These are phyloP conservation scores for Isaurus tuberculatus DNA, from an alignment of 92 coral and sea anemone species.

Conservation along the genomic window DNA sequence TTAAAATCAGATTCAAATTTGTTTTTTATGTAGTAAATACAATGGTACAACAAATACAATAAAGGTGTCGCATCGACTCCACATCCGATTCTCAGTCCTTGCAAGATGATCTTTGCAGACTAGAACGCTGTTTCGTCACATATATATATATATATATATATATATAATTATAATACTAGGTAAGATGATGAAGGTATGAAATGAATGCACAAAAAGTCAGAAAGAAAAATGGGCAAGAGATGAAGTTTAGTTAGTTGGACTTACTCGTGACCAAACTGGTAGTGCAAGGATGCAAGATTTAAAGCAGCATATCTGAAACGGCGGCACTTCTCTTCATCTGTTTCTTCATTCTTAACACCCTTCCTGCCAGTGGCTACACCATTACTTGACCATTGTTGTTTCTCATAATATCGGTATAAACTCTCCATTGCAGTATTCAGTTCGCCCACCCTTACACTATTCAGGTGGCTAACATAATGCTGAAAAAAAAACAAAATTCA, in stretches of 20 bases:
- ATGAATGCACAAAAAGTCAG: too few species aligned
- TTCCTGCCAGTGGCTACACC: constrained; percentile 54
- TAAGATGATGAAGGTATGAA: too few species aligned
- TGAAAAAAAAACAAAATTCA: constrained; percentile 19
- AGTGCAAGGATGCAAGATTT: constrained; percentile 89
- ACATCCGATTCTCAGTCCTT: too few species aligned
- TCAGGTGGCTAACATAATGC: constrained; percentile 93
- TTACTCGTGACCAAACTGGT: constrained; percentile 94
- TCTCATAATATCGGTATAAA: constrained; percentile 95
- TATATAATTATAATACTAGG: too few species aligned
- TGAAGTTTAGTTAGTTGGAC: background rate
- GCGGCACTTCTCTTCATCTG: constrained; percentile 83
- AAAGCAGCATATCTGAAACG: constrained; percentile 98
- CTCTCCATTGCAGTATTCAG: constrained; percentile 90
- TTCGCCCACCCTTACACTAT: constrained; percentile 85
- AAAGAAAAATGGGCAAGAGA: background rate
- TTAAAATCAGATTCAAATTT: too few species aligned
- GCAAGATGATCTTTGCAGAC: too few species aligned
- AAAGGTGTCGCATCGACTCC: too few species aligned
- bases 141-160: too few species aligned
- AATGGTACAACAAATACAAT: too few species aligned
- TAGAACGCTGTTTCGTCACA: too few species aligned
- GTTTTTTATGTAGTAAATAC: too few species aligned
- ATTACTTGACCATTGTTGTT: constrained; percentile 83
- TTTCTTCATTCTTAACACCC: constrained; percentile 65